These are phyloP conservation scores for Mobula birostris DNA, from an alignment of 2,113 vertebrate species.

Conservation along the genomic window DNA sequence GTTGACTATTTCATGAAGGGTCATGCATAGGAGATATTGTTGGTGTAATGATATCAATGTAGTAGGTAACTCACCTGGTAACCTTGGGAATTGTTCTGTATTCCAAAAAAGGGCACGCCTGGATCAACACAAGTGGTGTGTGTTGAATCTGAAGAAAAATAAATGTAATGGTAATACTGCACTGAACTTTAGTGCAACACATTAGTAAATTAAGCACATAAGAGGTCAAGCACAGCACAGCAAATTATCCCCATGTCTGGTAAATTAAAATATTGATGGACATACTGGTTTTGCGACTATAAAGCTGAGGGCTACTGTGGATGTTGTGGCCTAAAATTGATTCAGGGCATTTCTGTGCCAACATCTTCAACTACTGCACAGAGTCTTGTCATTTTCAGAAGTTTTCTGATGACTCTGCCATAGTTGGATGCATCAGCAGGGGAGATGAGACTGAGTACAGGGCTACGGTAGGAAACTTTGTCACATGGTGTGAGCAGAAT, in stretches of 20 bases:
- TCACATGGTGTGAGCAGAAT: too few species aligned
- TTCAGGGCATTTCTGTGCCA: not conserved
- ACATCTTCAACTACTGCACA: too few species aligned
- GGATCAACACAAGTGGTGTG: slow-evolving; percentile 83
- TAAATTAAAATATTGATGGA: not conserved
- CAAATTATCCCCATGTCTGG: not conserved
- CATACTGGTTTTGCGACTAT: too few species aligned
- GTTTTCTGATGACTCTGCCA: too few species aligned
- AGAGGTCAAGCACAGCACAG: not conserved
- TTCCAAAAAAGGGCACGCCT: slow-evolving; percentile 77
- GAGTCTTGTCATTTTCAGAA: too few species aligned
- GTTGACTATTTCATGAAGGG: too few species aligned
- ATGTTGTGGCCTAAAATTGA: too few species aligned
- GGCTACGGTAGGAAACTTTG: too few species aligned
- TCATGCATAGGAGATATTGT: not conserved
- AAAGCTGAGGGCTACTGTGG: too few species aligned
- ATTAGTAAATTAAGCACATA: not conserved
- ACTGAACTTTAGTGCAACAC: not conserved
- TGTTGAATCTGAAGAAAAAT: slow-evolving; percentile 67
- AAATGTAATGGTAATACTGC: not conserved
- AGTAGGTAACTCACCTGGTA: slow-evolving; percentile 66
- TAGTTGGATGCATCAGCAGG: too few species aligned
- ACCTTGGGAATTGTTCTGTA: slow-evolving; percentile 90
- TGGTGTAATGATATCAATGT: not conserved
- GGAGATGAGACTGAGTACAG: too few species aligned